Conservation (phyloP, 2,888 invertebrate species). For the Bellardia bayeri region DNA sequence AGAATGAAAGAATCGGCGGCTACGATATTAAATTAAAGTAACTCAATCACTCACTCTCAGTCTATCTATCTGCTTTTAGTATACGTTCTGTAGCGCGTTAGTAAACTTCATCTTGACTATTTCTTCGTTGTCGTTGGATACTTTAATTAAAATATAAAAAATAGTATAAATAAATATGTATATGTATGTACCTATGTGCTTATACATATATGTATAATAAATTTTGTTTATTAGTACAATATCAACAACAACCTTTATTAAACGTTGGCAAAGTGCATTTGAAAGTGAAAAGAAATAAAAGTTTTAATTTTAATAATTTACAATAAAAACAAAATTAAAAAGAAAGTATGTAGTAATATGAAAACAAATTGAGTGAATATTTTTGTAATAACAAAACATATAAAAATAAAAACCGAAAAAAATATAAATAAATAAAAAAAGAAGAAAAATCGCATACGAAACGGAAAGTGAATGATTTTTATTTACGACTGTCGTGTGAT, state of each 20-base stretch:
- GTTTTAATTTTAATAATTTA: constrained; percentile 22
- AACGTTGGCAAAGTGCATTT: constrained; percentile 60
- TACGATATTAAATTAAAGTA: constrained; percentile 26
- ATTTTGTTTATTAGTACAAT: constrained; percentile 38
- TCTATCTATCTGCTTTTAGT: constrained; percentile 50
- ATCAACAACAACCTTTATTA: constrained; percentile 34
- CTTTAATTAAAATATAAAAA: constrained; percentile 4
- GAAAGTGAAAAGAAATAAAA: constrained; percentile 36
- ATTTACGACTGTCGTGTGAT: constrained; percentile 54
- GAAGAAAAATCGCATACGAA: constrained; percentile 47
- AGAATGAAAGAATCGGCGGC: not conserved
- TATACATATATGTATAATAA: not conserved
- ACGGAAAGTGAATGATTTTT: constrained; percentile 69
- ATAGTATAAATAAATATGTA: constrained; percentile 9
- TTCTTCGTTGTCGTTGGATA: constrained; percentile 1
- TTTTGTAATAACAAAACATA: constrained; percentile 32
- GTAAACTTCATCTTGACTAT: constrained; percentile 43
- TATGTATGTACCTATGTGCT: not conserved
- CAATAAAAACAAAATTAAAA: not conserved
- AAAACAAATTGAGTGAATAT: constrained; percentile 21
- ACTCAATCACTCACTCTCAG: not conserved
- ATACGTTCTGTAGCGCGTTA: constrained; percentile 57
- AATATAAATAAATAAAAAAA: not conserved
- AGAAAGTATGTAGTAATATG: not conserved
- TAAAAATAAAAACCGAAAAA: not conserved